Evolutionary conservation across 1,140 invertebrate genomes (phyloP).

Genomic region (Drosophila suzukii): DNA sequence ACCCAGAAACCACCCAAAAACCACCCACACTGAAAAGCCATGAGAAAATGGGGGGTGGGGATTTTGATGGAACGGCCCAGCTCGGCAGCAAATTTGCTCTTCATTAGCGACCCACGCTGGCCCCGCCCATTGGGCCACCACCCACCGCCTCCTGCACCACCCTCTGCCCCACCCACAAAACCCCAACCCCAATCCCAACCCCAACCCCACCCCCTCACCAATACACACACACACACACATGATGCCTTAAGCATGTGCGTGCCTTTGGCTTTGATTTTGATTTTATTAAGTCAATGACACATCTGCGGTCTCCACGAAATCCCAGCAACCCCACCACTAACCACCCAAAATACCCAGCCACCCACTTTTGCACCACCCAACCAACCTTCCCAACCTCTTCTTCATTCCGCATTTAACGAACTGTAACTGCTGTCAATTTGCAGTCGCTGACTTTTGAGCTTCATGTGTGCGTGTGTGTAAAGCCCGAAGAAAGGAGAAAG

Average conservation of each 20-base stretch:
- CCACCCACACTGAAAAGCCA: slow-evolving; percentile 6
- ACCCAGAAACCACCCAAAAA: slow-evolving; percentile 7
- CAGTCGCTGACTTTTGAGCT: slow-evolving; percentile 81
- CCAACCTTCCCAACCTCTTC: slow-evolving; percentile 13
- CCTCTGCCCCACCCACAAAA: background rate
- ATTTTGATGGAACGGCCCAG: slow-evolving; percentile 9
- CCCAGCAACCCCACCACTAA: background rate
- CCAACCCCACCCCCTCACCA: background rate
- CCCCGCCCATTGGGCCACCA: slow-evolving; percentile 17
- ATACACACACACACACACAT: background rate
- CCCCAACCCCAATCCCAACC: background rate
- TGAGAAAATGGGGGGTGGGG: slow-evolving; percentile 6
- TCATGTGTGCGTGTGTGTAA: slow-evolving; percentile 9
- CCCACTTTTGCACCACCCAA: background rate
- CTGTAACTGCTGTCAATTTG: slow-evolving; percentile 83
- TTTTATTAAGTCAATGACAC: slow-evolving; percentile 83
- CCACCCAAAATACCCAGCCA: background rate
- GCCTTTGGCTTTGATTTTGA: slow-evolving; percentile 82
- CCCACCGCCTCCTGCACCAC: background rate
- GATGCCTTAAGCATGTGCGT: slow-evolving; percentile 69
- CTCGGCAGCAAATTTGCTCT: slow-evolving; percentile 71
- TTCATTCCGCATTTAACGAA: slow-evolving; percentile 76
- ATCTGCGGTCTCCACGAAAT: slow-evolving; percentile 70
- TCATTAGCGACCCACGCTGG: slow-evolving; percentile 61
- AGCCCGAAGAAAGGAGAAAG: background rate